These are phyloP conservation scores for Bubalus kerabau DNA, from an alignment of 2,113 vertebrate genomes.

Conservation along the genomic window DNA sequence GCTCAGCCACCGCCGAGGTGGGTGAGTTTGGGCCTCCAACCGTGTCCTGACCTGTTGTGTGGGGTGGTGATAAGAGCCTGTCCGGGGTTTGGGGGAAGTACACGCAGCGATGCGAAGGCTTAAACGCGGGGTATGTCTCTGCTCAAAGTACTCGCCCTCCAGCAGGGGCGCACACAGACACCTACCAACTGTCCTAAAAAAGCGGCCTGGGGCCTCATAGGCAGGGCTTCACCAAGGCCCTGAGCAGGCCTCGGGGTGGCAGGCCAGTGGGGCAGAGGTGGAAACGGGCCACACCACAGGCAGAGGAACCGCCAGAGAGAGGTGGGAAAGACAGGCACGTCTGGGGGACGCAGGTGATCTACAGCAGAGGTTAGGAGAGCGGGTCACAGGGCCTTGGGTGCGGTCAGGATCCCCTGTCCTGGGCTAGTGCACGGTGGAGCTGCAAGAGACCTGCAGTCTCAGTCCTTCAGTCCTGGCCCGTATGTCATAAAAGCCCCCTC, in stretches of 20 bases:
- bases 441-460: neutral
- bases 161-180: neutral
- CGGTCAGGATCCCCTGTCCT: neutral
- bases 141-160: neutral
- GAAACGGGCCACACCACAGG: fast-evolving
- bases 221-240: neutral
- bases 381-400: fast-evolving
- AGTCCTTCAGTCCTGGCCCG: neutral
- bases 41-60: neutral
- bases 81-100: neutral
- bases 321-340: neutral
- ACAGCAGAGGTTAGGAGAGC: fast-evolving
- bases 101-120: fast-evolving
- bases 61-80: too few relatives aligned
- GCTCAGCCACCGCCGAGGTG: neutral
- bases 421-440: neutral
- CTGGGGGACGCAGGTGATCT: neutral
- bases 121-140: neutral
- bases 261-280: fast-evolving
- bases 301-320: neutral
- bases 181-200: neutral
- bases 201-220: neutral
- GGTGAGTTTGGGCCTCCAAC: neutral
- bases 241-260: neutral
- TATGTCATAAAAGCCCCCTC: fast-evolving